Evolutionary conservation across 2,113 vertebrate genomes (phyloP).

Genomic region (Elachura formosa): DNA sequence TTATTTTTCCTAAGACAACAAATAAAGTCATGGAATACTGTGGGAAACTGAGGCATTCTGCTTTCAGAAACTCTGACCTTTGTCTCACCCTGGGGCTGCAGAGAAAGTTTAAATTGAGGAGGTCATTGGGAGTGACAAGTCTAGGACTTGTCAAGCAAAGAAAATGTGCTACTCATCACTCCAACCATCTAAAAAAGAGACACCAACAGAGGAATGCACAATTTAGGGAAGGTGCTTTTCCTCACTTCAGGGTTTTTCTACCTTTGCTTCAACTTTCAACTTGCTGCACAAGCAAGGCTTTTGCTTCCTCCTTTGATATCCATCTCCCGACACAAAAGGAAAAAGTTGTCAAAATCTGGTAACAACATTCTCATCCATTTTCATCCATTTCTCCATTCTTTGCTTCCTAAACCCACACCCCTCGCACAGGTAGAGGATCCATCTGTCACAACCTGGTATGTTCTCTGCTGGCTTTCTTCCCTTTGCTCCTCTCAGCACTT

Average conservation of each 20-base stretch:
- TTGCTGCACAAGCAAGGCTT: not conserved
- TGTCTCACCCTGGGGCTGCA: not conserved
- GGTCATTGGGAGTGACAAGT: not conserved
- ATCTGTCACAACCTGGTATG: fast-evolving
- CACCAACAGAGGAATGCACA: not conserved
- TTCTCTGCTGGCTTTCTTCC: not conserved
- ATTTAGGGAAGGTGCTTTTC: not conserved
- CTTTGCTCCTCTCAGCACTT: not conserved
- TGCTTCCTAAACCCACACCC: not conserved
- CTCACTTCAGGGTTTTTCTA: not conserved
- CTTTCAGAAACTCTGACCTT: not conserved
- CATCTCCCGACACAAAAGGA: not conserved
- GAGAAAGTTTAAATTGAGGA: not conserved
- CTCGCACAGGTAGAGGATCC: fast-evolving
- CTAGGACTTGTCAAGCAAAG: not conserved
- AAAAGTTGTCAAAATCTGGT: not conserved
- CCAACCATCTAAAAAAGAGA: not conserved
- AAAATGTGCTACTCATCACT: not conserved
- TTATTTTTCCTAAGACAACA: not conserved
- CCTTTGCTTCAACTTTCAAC: not conserved
- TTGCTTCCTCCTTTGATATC: not conserved
- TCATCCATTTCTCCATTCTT: not conserved
- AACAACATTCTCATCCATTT: too few species aligned
- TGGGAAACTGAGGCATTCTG: not conserved
- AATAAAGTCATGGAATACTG: not conserved